These are phyloP conservation scores for Nezara viridula DNA, from an alignment of 2,888 invertebrate species.

Conservation along the genomic window DNA sequence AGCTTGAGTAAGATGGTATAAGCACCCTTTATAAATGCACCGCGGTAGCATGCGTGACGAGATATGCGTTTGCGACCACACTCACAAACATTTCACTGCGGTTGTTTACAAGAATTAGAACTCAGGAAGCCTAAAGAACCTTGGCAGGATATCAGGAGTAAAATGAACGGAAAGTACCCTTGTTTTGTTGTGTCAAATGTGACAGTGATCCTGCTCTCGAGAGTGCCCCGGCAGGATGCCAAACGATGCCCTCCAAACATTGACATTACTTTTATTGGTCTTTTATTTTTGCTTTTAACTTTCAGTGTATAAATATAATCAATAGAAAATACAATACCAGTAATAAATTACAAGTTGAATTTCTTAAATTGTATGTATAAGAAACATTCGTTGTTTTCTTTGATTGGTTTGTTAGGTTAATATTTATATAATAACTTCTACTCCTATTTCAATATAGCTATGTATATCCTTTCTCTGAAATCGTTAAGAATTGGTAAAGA, in stretches of 20 bases:
- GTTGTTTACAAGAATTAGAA: not conserved
- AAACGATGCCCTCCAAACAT: not conserved
- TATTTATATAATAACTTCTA: too few species aligned
- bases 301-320: not conserved
- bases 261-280: not conserved
- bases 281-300: not conserved
- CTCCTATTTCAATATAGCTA: too few species aligned
- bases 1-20: not conserved
- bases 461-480: too few species aligned
- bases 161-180: not conserved
- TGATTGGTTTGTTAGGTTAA: too few species aligned
- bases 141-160: not conserved
- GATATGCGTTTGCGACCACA: not conserved
- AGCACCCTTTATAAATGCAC: not conserved
- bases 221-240: not conserved
- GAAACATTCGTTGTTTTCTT: too few species aligned
- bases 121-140: not conserved
- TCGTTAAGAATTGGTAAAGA: too few species aligned
- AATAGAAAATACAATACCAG: not conserved
- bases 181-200: not conserved
- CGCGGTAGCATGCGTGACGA: not conserved
- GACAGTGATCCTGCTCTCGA: not conserved
- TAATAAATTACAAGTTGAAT: not conserved
- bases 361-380: too few species aligned
- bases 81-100: not conserved